Evolutionary conservation across 2,113 vertebrate species (phyloP).

Genomic region (Eurystomus gularis): DNA sequence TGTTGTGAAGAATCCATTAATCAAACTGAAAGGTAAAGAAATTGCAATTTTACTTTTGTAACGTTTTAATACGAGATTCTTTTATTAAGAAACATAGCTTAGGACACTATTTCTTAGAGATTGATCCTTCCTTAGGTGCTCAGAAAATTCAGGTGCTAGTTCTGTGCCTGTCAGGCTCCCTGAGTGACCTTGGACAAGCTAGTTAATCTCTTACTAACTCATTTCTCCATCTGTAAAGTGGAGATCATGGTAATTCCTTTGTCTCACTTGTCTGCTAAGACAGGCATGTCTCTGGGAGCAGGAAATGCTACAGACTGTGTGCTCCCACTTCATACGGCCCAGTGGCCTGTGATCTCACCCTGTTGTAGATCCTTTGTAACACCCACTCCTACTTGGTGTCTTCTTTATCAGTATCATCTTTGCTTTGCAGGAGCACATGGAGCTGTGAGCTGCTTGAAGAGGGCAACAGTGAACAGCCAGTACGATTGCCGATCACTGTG

Average conservation of each 20-base stretch:
- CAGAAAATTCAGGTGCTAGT: background rate
- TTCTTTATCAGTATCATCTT: background rate
- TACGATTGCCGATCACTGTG: background rate
- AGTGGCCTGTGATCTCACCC: background rate
- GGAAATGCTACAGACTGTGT: background rate
- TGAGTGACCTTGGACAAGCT: constrained; percentile 32
- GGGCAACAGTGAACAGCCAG: background rate
- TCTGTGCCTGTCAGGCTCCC: background rate
- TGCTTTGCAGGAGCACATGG: background rate
- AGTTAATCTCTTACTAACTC: constrained; percentile 10
- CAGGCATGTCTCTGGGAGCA: background rate
- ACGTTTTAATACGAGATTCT: constrained; percentile 48
- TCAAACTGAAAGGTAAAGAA: constrained; percentile 68
- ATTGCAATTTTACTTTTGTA: constrained; percentile 65
- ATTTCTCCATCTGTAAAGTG: constrained; percentile 5
- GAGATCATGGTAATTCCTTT: background rate
- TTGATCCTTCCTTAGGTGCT: background rate
- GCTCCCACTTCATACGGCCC: background rate
- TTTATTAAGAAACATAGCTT: constrained; percentile 56
- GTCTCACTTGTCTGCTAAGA: background rate
- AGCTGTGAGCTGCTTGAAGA: background rate
- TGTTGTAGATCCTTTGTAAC: background rate
- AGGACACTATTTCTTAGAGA: constrained; percentile 11
- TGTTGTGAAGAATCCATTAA: constrained; percentile 51
- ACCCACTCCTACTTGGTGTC: background rate